Conservation (phyloP, 2,888 invertebrate genomes). For the Rotaria socialis region DNA sequence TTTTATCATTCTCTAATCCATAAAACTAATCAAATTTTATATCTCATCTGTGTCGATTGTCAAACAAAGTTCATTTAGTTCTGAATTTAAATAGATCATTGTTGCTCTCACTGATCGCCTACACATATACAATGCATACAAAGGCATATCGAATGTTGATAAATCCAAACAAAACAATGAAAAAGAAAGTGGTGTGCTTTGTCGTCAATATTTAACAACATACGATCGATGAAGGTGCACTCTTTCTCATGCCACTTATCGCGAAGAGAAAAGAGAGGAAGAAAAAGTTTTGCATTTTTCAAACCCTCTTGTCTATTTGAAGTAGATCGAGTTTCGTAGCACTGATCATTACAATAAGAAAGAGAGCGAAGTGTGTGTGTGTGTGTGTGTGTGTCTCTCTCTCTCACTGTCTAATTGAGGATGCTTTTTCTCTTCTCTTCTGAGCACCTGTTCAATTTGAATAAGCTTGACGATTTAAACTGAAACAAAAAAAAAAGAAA, state of each 20-base stretch:
- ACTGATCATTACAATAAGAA: background rate
- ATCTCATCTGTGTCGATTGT: background rate
- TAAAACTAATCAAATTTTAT: conserved; percentile 18
- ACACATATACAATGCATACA: conserved; percentile 11
- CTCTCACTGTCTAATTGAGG: conserved; percentile 26
- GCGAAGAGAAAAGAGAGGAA: background rate
- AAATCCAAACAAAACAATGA: conserved; percentile 25
- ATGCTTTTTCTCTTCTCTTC: background rate
- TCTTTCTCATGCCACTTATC: conserved; percentile 22
- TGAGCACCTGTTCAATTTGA: background rate
- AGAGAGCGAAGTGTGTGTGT: background rate
- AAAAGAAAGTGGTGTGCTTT: background rate
- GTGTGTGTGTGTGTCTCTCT: background rate
- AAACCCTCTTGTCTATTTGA: conserved; percentile 19
- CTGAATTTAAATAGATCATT: conserved; percentile 21
- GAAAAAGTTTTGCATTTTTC: conserved; percentile 26
- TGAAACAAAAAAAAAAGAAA: background rate
- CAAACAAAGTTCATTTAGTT: conserved; percentile 25
- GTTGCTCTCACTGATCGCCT: conserved; percentile 26
- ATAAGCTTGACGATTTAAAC: background rate
- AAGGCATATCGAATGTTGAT: conserved; percentile 29
- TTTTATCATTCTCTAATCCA: background rate
- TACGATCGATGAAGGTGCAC: conserved; percentile 14
- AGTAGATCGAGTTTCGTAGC: conserved; percentile 1
- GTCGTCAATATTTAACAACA: conserved; percentile 26